Percentiles rank a stretch among this genome's conserved stretches.
Conservation (phyloP, 2,888 invertebrate genomes). For the Philhelius pedissequus region DNA sequence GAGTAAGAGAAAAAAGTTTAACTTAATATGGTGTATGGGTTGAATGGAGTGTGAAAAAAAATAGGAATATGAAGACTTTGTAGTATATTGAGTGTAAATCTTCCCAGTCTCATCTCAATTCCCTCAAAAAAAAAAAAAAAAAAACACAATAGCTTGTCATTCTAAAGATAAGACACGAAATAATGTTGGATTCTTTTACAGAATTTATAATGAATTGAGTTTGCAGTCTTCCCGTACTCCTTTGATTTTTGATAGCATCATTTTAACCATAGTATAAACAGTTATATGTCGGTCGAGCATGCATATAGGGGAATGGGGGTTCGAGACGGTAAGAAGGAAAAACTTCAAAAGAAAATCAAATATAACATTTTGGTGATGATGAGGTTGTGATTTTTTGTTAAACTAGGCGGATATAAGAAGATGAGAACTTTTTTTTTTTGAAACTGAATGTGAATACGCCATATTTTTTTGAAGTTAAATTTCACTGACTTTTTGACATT, state of each 20-base stretch:
- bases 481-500: too few relatives aligned
- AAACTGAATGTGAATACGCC: too few relatives aligned
- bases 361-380: too few relatives aligned
- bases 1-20: conserved; percentile 8
- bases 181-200: conserved; percentile 62
- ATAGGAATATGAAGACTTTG: conserved; percentile 5
- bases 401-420: too few relatives aligned
- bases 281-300: not conserved
- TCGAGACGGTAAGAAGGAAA: not conserved
- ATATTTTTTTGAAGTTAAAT: too few relatives aligned
- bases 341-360: not conserved
- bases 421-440: too few relatives aligned
- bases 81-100: conserved; percentile 36
- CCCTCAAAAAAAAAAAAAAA: too few relatives aligned
- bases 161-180: conserved; percentile 68
- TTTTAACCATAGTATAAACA: not conserved
- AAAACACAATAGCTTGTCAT: conserved; percentile 67
- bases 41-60: conserved; percentile 22
- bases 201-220: conserved; percentile 69
- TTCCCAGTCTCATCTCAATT: conserved; percentile 51
- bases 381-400: too few relatives aligned
- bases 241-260: conserved; percentile 45
- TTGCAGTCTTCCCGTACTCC: conserved; percentile 13
- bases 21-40: conserved; percentile 17
- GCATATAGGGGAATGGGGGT: not conserved